A percentile compares a stretch with the other conserved stretches of the same genome.
phyloP scores from a whole-genome alignment of 1,140 invertebrate genomes.

The Cherax destructor region DNA sequence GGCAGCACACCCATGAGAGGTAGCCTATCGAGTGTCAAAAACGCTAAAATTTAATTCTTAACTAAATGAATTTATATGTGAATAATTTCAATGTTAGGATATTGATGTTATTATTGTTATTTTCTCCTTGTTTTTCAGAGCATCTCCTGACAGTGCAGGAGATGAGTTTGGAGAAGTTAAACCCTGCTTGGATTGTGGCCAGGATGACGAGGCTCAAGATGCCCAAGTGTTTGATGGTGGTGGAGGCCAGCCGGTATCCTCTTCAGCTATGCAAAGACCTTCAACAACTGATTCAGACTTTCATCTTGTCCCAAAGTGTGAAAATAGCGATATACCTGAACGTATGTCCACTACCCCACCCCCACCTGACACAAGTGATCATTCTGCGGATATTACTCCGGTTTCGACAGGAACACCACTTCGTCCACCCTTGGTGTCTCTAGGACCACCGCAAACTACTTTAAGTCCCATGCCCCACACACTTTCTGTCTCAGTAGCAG shows the following conservation, averaged over 20 bases:
- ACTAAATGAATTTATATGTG: background rate
- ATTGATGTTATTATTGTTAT: background rate
- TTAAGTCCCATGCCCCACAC: constrained; percentile 46
- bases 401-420: constrained; percentile 34
- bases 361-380: constrained; percentile 65
- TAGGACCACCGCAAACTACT: constrained; percentile 25
- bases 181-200: constrained; percentile 52
- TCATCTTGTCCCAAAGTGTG: constrained; percentile 17
- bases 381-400: constrained; percentile 43
- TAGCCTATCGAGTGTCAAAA: background rate
- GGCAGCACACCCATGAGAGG: constrained; percentile 35
- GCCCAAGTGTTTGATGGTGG: constrained; percentile 70
- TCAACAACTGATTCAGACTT: constrained; percentile 27
- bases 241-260: constrained; percentile 66
- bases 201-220: constrained; percentile 53
- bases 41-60: background rate
- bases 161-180: constrained; percentile 66
- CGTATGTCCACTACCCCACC: constrained; percentile 67
- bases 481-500: constrained; percentile 46
- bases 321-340: constrained; percentile 39
- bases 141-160: constrained; percentile 70
- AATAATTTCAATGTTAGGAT: background rate
- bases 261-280: constrained; percentile 32
- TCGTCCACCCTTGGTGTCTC: constrained; percentile 32
- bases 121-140: constrained; percentile 34